These are phyloP conservation scores for Zaprionus tsacasi DNA, from an alignment of 1,140 invertebrate species.

Conservation along the genomic window DNA sequence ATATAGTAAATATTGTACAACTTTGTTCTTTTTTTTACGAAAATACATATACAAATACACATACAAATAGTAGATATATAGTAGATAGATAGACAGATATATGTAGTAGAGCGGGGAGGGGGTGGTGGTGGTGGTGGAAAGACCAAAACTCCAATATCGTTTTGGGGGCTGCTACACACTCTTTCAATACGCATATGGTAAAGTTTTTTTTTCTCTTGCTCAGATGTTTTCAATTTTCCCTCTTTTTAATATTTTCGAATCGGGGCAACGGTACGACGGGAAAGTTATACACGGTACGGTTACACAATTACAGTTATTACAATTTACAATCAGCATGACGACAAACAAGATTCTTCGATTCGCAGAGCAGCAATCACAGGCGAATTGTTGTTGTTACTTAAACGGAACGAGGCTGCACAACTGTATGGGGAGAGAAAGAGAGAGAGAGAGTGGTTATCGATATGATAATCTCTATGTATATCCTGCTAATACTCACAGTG, in stretches of 20 bases:
- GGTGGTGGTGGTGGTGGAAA: constrained; percentile 2
- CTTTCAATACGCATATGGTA: constrained; percentile 29
- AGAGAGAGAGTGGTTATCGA: constrained; percentile 8
- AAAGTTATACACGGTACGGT: constrained; percentile 37
- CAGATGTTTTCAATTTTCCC: constrained; percentile 31
- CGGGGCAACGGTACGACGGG: constrained; percentile 29
- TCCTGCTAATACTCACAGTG: constrained; percentile 85
- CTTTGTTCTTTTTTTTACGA: constrained; percentile 29
- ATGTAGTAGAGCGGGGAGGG: background rate
- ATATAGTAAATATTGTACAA: constrained; percentile 27
- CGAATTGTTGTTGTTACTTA: constrained; percentile 86
- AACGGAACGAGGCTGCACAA: constrained; percentile 88
- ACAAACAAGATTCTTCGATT: constrained; percentile 64
- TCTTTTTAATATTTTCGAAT: constrained; percentile 35
- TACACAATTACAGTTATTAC: constrained; percentile 10
- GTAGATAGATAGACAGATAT: constrained; percentile 22
- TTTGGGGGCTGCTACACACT: constrained; percentile 69
- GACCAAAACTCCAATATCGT: constrained; percentile 47
- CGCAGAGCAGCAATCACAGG: constrained; percentile 86
- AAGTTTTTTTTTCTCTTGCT: constrained; percentile 24
- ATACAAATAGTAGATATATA: constrained; percentile 28
- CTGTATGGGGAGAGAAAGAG: constrained; percentile 80
- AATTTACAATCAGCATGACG: constrained; percentile 24
- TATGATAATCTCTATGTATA: background rate
- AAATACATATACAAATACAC: constrained; percentile 43